Percentiles rank a stretch among this genome's conserved stretches.
Evolutionary conservation across 2,113 vertebrate genomes (phyloP).

Genomic region (Argyrosomus japonicus): DNA sequence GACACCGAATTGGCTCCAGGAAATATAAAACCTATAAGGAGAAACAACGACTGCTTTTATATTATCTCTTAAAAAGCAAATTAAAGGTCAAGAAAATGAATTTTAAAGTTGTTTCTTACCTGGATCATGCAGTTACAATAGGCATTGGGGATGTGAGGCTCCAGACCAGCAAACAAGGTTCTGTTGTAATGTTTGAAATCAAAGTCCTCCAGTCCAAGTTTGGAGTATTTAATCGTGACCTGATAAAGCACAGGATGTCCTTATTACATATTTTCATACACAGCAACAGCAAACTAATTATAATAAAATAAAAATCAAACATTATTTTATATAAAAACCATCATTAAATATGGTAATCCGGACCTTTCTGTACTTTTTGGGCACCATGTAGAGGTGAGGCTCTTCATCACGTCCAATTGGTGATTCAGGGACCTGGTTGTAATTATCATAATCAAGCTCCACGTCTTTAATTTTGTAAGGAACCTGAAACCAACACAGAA

Average conservation of each 20-base stretch:
- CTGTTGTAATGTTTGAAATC: slow-evolving; percentile 99
- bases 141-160: slow-evolving; percentile 99
- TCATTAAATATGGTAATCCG: background rate
- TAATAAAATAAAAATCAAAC: background rate
- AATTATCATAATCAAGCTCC: slow-evolving; percentile 94
- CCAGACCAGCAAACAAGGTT: slow-evolving; percentile 96
- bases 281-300: background rate
- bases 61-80: background rate
- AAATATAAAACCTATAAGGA: slow-evolving; percentile 92
- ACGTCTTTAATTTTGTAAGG: slow-evolving; percentile 95
- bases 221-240: slow-evolving; percentile 99
- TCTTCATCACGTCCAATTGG: slow-evolving; percentile 95
- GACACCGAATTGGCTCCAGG: slow-evolving; percentile 93
- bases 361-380: slow-evolving; percentile 99
- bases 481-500: slow-evolving; percentile 83
- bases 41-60: background rate
- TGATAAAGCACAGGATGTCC: slow-evolving; percentile 59
- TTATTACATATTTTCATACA: background rate
- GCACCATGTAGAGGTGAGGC: slow-evolving; percentile 95
- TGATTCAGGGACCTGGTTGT: slow-evolving; percentile 95
- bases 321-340: background rate
- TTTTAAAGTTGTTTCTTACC: slow-evolving; percentile 76
- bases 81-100: rapidly evolving
- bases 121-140: slow-evolving; percentile 99
- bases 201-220: slow-evolving; percentile 97